Evolutionary conservation across 1,140 invertebrate genomes (phyloP).

Genomic region (Saccostrea cuccullata): DNA sequence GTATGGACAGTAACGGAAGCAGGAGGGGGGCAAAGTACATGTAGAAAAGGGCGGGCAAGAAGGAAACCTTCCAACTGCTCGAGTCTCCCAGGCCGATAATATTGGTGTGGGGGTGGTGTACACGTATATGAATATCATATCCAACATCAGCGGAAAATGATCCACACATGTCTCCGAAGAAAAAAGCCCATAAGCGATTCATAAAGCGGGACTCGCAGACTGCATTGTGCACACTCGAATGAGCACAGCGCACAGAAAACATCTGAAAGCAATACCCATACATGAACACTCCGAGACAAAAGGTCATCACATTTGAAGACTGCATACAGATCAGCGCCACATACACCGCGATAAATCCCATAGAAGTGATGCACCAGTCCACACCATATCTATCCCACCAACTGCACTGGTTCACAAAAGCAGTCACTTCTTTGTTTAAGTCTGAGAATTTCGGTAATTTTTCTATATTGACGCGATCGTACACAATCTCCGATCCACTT

Average conservation of each 20-base stretch:
- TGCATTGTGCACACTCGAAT: slow-evolving; percentile 67
- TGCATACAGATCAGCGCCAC: slow-evolving; percentile 61
- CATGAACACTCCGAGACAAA: slow-evolving; percentile 61
- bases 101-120: slow-evolving; percentile 76
- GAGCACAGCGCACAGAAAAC: slow-evolving; percentile 66
- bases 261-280: slow-evolving; percentile 66
- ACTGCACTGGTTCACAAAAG: slow-evolving; percentile 55
- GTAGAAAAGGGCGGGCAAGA: slow-evolving; percentile 70
- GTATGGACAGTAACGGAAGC: slow-evolving; percentile 67
- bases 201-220: slow-evolving; percentile 54
- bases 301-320: slow-evolving; percentile 29
- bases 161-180: slow-evolving; percentile 71
- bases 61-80: slow-evolving; percentile 73
- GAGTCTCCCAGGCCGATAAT: slow-evolving; percentile 77
- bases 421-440: slow-evolving; percentile 63
- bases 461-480: slow-evolving; percentile 64
- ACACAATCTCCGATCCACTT: slow-evolving; percentile 35
- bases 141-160: slow-evolving; percentile 68
- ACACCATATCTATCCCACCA: slow-evolving; percentile 73
- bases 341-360: slow-evolving; percentile 51
- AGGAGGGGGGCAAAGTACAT: slow-evolving; percentile 74
- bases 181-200: slow-evolving; percentile 59
- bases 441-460: slow-evolving; percentile 67
- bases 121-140: slow-evolving; percentile 71
- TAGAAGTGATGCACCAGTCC: slow-evolving; percentile 64